These are phyloP conservation scores for Cheilosia scutellata DNA, from an alignment of 2,888 invertebrate species.

Conservation along the genomic window DNA sequence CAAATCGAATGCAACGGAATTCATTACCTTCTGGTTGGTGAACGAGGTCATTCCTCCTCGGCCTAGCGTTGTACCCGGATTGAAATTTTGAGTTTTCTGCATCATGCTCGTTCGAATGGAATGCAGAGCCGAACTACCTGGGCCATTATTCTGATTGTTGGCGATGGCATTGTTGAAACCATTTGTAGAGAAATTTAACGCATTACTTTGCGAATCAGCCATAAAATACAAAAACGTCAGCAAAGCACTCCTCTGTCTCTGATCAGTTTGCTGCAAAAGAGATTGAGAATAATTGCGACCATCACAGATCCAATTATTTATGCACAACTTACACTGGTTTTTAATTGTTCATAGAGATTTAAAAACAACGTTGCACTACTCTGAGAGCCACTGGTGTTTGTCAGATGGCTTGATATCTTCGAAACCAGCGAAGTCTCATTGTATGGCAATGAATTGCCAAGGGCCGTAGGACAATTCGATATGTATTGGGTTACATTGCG, in stretches of 20 bases:
- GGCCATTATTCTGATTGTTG: conserved; percentile 37
- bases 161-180: conserved; percentile 60
- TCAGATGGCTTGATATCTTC: conserved; percentile 79
- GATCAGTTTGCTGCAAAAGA: conserved; percentile 85
- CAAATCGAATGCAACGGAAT: background rate
- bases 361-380: conserved; percentile 79
- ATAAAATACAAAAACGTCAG: conserved; percentile 84
- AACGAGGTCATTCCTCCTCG: conserved; percentile 18
- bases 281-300: too few species aligned
- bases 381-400: conserved; percentile 75
- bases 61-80: conserved; percentile 19
- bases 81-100: conserved; percentile 64
- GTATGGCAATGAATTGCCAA: conserved; percentile 78
- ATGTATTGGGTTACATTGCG: conserved; percentile 80
- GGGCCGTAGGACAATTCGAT: conserved; percentile 79
- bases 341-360: conserved; percentile 80
- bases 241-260: conserved; percentile 87
- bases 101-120: conserved; percentile 76
- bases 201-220: conserved; percentile 78
- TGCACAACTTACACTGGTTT: conserved; percentile 78
- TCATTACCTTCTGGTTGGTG: conserved; percentile 46
- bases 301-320: background rate
- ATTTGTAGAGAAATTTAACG: conserved; percentile 67
- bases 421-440: conserved; percentile 79
- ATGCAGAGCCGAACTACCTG: conserved; percentile 73